A percentile compares a stretch with the other conserved stretches of the same genome.
Conservation (phyloP, 2,888 invertebrate species). For the Pammene fasciana region DNA sequence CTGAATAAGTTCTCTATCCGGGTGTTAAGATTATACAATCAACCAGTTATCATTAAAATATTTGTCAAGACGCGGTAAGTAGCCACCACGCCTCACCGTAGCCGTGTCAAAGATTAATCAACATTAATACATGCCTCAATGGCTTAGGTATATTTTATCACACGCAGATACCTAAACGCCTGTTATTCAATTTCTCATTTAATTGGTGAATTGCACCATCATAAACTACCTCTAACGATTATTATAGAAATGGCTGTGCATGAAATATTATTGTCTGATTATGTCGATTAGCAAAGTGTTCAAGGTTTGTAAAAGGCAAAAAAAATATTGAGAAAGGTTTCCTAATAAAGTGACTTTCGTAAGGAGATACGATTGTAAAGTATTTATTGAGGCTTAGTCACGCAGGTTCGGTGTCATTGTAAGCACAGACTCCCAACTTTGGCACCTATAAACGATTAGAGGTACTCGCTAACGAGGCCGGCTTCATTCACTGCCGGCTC, state of each 20-base stretch:
- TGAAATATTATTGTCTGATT: constrained; percentile 43
- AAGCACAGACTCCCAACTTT: constrained; percentile 3
- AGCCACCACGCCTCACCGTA: constrained; percentile 3
- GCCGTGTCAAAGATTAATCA: constrained; percentile 22
- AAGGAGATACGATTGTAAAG: constrained; percentile 48
- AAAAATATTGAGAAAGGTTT: constrained; percentile 57
- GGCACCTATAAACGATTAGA: not conserved
- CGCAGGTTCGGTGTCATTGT: constrained; percentile 6
- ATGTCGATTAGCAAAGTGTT: constrained; percentile 46
- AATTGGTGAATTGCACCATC: constrained; percentile 27
- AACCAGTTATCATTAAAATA: constrained; percentile 52
- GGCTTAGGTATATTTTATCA: constrained; percentile 10
- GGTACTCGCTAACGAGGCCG: constrained; percentile 19
- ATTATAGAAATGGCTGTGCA: constrained; percentile 46
- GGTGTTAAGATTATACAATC: constrained; percentile 60
- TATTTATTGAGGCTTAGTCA: constrained; percentile 45
- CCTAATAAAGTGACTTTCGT: constrained; percentile 53
- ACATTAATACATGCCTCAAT: constrained; percentile 10
- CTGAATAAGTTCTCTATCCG: constrained; percentile 60
- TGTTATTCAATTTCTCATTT: constrained; percentile 5
- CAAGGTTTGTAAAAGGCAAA: constrained; percentile 57
- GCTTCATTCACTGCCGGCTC: constrained; percentile 19
- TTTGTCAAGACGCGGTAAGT: constrained; percentile 31
- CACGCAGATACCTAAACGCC: not conserved
- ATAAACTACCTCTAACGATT: constrained; percentile 23